phyloP scores from a whole-genome alignment of 2,797 vertebrate genomes.

The Momotus momota region DNA sequence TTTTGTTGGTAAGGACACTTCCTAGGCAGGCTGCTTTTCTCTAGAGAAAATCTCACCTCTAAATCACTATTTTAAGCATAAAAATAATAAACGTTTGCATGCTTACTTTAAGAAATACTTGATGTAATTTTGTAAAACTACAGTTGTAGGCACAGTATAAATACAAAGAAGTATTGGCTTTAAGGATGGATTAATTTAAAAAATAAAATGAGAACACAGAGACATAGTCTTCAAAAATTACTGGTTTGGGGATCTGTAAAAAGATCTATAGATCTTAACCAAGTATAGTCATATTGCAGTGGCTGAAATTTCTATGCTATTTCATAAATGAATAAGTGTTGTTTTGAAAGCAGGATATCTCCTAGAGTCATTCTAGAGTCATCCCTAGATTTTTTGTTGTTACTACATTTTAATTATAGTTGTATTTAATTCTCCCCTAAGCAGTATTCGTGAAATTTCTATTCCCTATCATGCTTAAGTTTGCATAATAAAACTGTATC shows the following conservation, averaged over 20 bases:
- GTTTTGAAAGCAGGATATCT: not conserved
- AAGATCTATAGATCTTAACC: not conserved
- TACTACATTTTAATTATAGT: not conserved
- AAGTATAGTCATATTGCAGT: not conserved
- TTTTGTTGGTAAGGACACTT: slow-evolving; percentile 1
- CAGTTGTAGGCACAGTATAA: not conserved
- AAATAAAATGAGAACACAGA: not conserved
- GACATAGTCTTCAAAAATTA: not conserved
- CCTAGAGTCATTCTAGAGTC: not conserved
- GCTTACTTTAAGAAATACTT: not conserved
- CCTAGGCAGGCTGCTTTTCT: not conserved
- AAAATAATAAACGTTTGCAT: not conserved
- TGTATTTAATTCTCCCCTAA: not conserved
- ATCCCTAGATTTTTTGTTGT: not conserved
- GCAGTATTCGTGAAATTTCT: not conserved
- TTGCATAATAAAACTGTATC: not conserved
- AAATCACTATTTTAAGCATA: not conserved
- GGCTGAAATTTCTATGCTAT: not conserved
- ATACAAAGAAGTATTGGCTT: not conserved
- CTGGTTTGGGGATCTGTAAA: not conserved
- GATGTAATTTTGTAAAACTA: not conserved
- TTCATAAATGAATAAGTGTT: not conserved
- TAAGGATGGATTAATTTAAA: slow-evolving; percentile 15
- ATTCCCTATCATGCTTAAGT: not conserved
- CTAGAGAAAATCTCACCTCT: not conserved